Conservation (phyloP, 2,888 invertebrate species). For the Acheta domesticus region DNA sequence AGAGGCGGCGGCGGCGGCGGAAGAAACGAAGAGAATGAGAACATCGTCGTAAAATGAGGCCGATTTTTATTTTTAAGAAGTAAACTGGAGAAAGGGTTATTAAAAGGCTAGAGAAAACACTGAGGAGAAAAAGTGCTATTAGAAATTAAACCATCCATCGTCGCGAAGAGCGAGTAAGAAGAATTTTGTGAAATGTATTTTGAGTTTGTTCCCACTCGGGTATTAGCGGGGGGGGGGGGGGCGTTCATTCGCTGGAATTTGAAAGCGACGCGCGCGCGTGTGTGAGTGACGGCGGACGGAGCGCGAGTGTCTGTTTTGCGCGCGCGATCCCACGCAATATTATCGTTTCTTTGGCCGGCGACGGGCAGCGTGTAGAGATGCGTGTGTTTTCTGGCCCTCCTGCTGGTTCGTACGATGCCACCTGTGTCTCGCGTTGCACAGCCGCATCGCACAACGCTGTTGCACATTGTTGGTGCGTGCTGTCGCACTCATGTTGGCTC, state of each 20-base stretch:
- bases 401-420: no score
- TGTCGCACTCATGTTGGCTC: no score
- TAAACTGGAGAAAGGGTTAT: neutral
- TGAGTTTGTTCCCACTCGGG: neutral
- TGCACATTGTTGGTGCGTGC: no score
- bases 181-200: neutral
- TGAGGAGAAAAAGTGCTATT: neutral
- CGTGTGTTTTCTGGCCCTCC: no score
- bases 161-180: neutral
- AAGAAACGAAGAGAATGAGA: neutral
- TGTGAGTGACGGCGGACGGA: neutral
- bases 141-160: constrained; percentile 9
- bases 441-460: no score
- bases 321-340: neutral
- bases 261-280: neutral
- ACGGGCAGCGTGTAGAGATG: no score
- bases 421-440: no score
- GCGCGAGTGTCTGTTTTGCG: neutral
- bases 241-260: no score
- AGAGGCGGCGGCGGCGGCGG: neutral
- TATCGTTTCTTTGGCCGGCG: neutral
- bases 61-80: neutral
- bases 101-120: neutral
- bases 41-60: neutral
- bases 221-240: neutral